Conservation (phyloP, 2,113 vertebrate genomes). For the Hypomesus transpacificus region DNA sequence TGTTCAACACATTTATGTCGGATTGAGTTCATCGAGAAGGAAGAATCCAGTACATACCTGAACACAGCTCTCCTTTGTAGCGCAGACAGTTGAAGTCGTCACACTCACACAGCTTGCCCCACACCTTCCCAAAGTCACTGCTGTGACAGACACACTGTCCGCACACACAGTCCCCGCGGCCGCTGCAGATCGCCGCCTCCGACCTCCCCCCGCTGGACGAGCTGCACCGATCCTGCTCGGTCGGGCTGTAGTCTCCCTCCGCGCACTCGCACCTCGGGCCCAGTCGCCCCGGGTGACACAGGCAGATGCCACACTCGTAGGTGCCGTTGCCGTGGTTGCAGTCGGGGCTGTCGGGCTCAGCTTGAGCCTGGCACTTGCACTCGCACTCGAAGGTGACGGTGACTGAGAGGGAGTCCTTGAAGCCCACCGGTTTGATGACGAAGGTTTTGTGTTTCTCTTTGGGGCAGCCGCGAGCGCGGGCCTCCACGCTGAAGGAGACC, state of each 20-base stretch:
- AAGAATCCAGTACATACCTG: conserved; percentile 75
- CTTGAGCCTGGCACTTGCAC: conserved; percentile 80
- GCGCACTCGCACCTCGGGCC: conserved; percentile 91
- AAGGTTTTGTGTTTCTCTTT: conserved; percentile 81
- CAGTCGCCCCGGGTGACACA: conserved; percentile 82
- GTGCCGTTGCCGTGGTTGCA: conserved; percentile 88
- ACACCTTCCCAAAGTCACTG: conserved; percentile 90
- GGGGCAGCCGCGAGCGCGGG: conserved; percentile 87
- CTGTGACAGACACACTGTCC: conserved; percentile 93
- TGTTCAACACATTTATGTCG: too few species aligned
- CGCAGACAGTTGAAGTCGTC: conserved; percentile 97
- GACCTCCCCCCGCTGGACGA: conserved; percentile 55
- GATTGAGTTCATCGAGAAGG: too few species aligned
- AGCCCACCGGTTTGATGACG: conserved; percentile 93
- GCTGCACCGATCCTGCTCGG: conserved; percentile 86
- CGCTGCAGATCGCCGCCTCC: conserved; percentile 76
- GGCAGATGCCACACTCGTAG: conserved; percentile 90
- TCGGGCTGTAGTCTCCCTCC: conserved; percentile 83
- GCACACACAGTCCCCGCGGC: conserved; percentile 89
- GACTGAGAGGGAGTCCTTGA: conserved; percentile 86
- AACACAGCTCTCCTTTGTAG: conserved; percentile 94
- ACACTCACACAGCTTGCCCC: conserved; percentile 93
- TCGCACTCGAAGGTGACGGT: conserved; percentile 82
- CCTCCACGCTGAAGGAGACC: conserved; percentile 95
- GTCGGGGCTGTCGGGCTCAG: conserved; percentile 66